phyloP scores from a whole-genome alignment of 2,113 vertebrate genomes.

The Orientallactaga bullata region DNA sequence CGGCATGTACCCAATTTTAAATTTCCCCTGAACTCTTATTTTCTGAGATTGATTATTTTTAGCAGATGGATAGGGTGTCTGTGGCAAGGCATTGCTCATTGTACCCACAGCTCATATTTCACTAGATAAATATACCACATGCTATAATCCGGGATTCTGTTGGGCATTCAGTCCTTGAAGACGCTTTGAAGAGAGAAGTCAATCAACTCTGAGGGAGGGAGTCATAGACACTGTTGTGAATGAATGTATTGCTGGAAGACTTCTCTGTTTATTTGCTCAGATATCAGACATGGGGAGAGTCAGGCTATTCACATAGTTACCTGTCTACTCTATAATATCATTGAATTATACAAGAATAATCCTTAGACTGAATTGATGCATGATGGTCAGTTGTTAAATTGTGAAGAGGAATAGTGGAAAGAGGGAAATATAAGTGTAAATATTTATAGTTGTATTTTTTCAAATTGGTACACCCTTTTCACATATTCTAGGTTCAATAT shows the following conservation, averaged over 20 bases:
- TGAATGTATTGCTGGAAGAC: background rate
- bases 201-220: slow-evolving; percentile 30
- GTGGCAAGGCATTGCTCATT: slow-evolving; percentile 57
- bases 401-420: background rate
- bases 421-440: background rate
- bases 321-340: background rate
- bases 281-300: background rate
- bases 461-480: background rate
- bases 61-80: slow-evolving; percentile 80
- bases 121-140: slow-evolving; percentile 75
- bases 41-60: slow-evolving; percentile 76
- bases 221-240: background rate
- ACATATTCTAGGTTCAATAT: background rate
- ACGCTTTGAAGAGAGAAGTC: slow-evolving; percentile 64
- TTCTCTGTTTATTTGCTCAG: slow-evolving; percentile 66
- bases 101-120: slow-evolving; percentile 78
- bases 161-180: slow-evolving; percentile 22
- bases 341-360: background rate
- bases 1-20: slow-evolving; percentile 66
- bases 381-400: background rate
- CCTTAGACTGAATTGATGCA: slow-evolving; percentile 11
- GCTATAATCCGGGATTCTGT: slow-evolving; percentile 62
- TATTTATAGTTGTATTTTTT: slow-evolving; percentile 15
- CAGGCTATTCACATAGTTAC: background rate
- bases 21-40: slow-evolving; percentile 60